Conservation (phyloP, 2,888 invertebrate genomes). For the Chirona hameri region DNA sequence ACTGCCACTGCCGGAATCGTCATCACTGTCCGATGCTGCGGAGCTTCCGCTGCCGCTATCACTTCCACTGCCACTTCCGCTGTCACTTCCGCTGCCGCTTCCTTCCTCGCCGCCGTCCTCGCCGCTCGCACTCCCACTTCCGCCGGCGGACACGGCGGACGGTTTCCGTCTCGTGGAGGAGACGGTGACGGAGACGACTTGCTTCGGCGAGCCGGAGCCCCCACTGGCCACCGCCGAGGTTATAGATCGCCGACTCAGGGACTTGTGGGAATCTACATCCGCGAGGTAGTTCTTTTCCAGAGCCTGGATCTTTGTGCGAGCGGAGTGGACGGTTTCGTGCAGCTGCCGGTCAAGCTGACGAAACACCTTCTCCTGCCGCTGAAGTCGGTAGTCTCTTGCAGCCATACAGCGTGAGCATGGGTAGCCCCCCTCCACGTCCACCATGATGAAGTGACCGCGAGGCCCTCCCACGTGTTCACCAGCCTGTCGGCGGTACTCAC, state of each 20-base stretch:
- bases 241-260: not conserved
- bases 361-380: not conserved
- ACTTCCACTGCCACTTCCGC: not conserved
- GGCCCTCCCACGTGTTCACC: not conserved
- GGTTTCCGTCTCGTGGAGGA: not conserved
- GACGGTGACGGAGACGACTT: not conserved
- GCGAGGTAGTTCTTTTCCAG: not conserved
- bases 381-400: not conserved
- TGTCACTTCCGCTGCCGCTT: not conserved
- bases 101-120: not conserved
- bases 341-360: not conserved
- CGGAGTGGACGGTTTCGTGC: not conserved
- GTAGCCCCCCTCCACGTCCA: not conserved
- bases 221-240: not conserved
- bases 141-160: not conserved
- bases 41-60: not conserved
- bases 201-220: not conserved
- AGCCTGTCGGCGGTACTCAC: conserved; percentile 7
- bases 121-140: not conserved
- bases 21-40: not conserved
- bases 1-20: not conserved
- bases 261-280: not conserved
- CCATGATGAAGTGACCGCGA: not conserved
- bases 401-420: conserved; percentile 8
- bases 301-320: not conserved